Percentiles rank a stretch among this genome's conserved stretches.
These are phyloP conservation scores for Oxyura jamaicensis DNA, from an alignment of 2,113 vertebrate genomes.

Conservation along the genomic window DNA sequence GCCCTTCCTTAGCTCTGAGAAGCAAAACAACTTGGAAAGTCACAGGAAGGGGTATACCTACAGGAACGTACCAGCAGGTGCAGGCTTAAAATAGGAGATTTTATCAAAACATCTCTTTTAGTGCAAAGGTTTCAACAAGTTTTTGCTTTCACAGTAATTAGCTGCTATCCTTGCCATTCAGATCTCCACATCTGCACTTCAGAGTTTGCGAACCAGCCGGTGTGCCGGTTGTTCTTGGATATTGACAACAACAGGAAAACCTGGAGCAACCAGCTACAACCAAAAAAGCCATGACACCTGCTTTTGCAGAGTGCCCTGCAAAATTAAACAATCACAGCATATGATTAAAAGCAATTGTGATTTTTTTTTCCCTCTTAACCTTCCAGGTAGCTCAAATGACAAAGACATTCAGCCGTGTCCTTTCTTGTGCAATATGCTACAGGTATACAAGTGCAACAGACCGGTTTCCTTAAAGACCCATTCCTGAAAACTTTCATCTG, in stretches of 20 bases:
- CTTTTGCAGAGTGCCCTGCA: background rate
- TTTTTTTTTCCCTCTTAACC: background rate
- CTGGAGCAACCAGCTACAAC: background rate
- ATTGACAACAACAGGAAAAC: background rate
- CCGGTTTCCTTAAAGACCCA: background rate
- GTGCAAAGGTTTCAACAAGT: fast-evolving
- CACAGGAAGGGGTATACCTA: background rate
- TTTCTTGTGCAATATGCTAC: background rate
- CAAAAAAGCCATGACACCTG: background rate
- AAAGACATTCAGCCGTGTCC: fast-evolving
- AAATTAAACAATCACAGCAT: background rate
- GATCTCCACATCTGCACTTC: background rate
- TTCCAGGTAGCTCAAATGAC: background rate
- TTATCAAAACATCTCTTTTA: background rate
- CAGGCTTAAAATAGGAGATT: background rate
- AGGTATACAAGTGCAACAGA: fast-evolving
- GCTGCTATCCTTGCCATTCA: background rate
- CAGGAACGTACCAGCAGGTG: background rate
- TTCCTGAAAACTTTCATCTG: background rate
- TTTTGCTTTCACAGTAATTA: background rate
- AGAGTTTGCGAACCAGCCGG: background rate
- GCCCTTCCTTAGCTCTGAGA: background rate
- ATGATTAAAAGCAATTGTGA: fast-evolving
- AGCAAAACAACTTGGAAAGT: background rate
- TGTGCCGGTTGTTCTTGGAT: fast-evolving